phyloP scores from a whole-genome alignment of 2,113 vertebrate genomes.

The Laticauda colubrina region DNA sequence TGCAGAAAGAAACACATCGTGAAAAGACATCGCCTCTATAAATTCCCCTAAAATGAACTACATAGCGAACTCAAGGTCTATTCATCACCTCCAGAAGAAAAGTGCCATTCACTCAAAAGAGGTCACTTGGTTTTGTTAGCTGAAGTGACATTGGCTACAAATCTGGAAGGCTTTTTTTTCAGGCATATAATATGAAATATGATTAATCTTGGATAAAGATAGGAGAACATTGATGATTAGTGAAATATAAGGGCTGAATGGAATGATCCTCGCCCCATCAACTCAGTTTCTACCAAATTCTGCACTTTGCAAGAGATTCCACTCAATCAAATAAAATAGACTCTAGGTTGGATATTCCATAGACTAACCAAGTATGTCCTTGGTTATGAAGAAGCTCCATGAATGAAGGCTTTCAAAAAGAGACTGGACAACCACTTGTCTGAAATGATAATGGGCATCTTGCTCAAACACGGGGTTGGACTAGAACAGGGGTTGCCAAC shows the following conservation, averaged over 20 bases:
- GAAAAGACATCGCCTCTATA: background rate
- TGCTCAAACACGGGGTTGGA: no score
- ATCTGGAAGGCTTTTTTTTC: background rate
- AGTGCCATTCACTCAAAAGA: background rate
- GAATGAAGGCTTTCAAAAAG: no score
- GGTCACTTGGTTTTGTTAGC: background rate
- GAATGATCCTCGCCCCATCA: background rate
- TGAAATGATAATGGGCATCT: no score
- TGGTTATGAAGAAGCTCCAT: no score
- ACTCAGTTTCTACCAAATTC: background rate
- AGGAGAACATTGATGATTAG: background rate
- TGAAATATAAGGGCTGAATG: background rate
- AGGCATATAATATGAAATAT: background rate
- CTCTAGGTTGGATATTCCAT: background rate
- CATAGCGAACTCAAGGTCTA: background rate
- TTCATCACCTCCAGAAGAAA: background rate
- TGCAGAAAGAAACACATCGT: background rate
- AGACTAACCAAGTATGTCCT: background rate
- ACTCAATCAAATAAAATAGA: background rate
- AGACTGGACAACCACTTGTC: no score
- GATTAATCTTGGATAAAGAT: background rate
- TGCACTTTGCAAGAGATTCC: background rate
- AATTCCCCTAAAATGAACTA: background rate
- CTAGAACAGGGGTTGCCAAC: no score
- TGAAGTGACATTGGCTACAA: background rate